Evolutionary conservation across 1,140 invertebrate genomes (phyloP).

Genomic region (Drosophila pallidifrons): DNA sequence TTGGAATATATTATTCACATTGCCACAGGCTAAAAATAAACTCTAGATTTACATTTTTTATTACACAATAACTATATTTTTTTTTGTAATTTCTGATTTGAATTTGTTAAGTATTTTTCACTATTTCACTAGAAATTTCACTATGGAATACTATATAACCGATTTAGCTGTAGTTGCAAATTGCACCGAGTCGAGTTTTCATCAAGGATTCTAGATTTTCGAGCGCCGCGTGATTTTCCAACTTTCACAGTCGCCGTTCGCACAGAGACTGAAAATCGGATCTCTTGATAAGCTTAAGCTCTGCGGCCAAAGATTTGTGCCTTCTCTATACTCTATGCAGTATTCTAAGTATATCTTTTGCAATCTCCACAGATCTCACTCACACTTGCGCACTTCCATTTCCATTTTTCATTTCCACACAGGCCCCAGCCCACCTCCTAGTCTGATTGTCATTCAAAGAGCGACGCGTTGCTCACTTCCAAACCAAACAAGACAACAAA

Average conservation of each 20-base stretch:
- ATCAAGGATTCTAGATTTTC: constrained; percentile 19
- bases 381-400: background rate
- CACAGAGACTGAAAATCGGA: constrained; percentile 63
- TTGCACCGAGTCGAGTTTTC: background rate
- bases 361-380: constrained; percentile 48
- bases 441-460: constrained; percentile 34
- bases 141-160: background rate
- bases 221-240: constrained; percentile 29
- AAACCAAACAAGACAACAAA: background rate
- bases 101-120: constrained; percentile 21
- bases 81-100: constrained; percentile 1
- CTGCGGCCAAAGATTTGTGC: constrained; percentile 30
- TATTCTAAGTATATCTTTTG: constrained; percentile 43
- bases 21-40: constrained; percentile 27
- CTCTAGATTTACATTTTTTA: constrained; percentile 4
- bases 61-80: background rate
- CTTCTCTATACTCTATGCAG: constrained; percentile 15
- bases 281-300: constrained; percentile 62
- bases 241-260: constrained; percentile 74
- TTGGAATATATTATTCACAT: constrained; percentile 27
- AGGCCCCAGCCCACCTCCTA: constrained; percentile 11
- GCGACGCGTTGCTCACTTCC: constrained; percentile 41
- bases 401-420: constrained; percentile 7
- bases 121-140: background rate
- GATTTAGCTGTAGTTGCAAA: background rate